A percentile compares a stretch with the other conserved stretches of the same genome.
Conservation (phyloP, 2,113 vertebrate genomes). For the Amphilophus citrinellus region DNA sequence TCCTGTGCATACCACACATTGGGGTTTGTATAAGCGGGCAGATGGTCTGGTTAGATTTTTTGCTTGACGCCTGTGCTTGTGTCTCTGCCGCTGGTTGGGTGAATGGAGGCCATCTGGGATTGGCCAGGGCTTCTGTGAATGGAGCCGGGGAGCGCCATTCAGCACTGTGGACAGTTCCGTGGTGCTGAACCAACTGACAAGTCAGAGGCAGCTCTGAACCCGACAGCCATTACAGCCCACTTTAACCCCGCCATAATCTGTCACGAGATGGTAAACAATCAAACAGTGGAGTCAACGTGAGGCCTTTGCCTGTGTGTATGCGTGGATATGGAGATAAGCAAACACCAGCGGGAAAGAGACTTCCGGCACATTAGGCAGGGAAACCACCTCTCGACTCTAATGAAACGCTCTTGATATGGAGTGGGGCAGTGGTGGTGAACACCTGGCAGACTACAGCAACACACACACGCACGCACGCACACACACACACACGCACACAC, state of each 20-base stretch:
- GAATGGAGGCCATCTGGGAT: slow-evolving; percentile 74
- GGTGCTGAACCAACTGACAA: slow-evolving; percentile 30
- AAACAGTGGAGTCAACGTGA: background rate
- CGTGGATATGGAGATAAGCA: slow-evolving; percentile 38
- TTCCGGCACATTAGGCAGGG: slow-evolving; percentile 75
- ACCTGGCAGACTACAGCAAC: slow-evolving; percentile 70
- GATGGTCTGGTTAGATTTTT: slow-evolving; percentile 52
- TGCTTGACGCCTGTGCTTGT: slow-evolving; percentile 28
- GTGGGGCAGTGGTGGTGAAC: slow-evolving; percentile 64
- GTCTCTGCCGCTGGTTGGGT: slow-evolving; percentile 48
- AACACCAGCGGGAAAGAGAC: slow-evolving; percentile 53
- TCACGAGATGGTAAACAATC: slow-evolving; percentile 11
- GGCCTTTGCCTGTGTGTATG: background rate
- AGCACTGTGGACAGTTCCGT: slow-evolving; percentile 52
- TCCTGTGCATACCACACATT: background rate
- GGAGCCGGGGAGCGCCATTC: slow-evolving; percentile 60
- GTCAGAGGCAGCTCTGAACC: background rate
- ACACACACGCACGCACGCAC: slow-evolving; percentile 40
- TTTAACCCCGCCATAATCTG: background rate
- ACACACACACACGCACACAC: slow-evolving; percentile 31
- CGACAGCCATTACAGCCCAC: slow-evolving; percentile 7
- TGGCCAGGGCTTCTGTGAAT: slow-evolving; percentile 74
- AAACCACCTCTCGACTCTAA: slow-evolving; percentile 68
- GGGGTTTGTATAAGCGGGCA: slow-evolving; percentile 34
- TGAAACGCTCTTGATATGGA: slow-evolving; percentile 75